A percentile compares a stretch with the other conserved stretches of the same genome.
Evolutionary conservation across 2,888 invertebrate species (phyloP).

Genomic region (Tolmerus cingulatus): DNA sequence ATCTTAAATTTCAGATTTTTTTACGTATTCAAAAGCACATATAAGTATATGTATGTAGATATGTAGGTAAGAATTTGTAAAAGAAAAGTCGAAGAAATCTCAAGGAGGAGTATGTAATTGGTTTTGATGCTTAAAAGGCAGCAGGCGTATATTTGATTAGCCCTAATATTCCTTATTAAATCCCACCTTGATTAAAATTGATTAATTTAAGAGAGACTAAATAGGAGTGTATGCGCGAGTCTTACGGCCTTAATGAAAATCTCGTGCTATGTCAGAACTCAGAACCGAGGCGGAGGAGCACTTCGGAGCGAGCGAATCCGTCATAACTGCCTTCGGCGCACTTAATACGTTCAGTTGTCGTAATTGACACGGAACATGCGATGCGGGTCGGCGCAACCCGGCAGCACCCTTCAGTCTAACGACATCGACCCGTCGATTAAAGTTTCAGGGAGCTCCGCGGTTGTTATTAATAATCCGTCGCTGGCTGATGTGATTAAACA

Average conservation of each 20-base stretch:
- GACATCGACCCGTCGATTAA: background rate
- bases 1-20: too few relatives aligned
- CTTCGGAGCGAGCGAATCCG: constrained; percentile 15
- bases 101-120: background rate
- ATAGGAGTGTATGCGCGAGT: background rate
- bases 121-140: background rate
- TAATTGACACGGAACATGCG: constrained; percentile 52
- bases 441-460: background rate
- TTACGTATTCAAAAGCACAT: too few relatives aligned
- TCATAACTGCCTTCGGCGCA: constrained; percentile 42
- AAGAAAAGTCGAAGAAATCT: background rate
- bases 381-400: constrained; percentile 49
- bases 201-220: constrained; percentile 42
- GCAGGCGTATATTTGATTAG: background rate
- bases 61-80: too few relatives aligned
- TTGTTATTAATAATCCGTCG: constrained; percentile 48
- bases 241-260: constrained; percentile 29
- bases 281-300: background rate
- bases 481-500: constrained; percentile 49
- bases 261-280: background rate
- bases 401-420: constrained; percentile 44
- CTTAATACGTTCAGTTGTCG: constrained; percentile 50
- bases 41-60: too few relatives aligned
- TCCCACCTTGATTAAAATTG: constrained; percentile 45
- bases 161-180: constrained; percentile 36